Evolutionary conservation across 1,140 invertebrate species (phyloP), one percentile per base, ranked within the genome.

Genomic region (Cherax destructor): DNA sequence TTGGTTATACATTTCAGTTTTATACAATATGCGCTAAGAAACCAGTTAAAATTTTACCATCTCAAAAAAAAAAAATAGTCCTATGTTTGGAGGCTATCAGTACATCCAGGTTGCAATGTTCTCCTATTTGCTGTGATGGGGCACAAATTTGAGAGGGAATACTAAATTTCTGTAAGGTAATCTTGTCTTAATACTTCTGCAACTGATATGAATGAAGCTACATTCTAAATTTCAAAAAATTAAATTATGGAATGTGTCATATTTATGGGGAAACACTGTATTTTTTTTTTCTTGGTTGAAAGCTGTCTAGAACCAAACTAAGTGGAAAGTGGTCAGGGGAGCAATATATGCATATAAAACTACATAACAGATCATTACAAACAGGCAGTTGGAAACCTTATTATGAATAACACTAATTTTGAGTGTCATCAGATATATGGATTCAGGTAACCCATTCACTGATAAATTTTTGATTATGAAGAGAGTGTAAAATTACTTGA

Each of bases 321-420:
- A 18, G 80, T 61, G 52, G 77, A 59, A 24, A 11, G n/a, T 83
- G 80, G 80, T 61, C 52, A 61, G 11, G 52, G 80, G 80, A 83
- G 80, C 80, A 83, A 59, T 83, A 24, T 52, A 30, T 83, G 6
- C 30, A 16, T 11, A 56, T 18, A n/a, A 24, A 65, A 21, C 9
- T 13, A n/a, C 50, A 56, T 81, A 24, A 50, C 10, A 50, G 47
- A 21, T 79, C 50, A 18, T 79, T 49, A 21, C 50, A 21, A 21
- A 50, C 18, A 50, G 7, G 77, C 50, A 79, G 21, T 21, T 52
- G 50, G 41, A 18, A 24, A 52, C 9, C 41, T 78, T 49, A 4
- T 50, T 52, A 13, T 18, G 5, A 52, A 79, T 9, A 79, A 10
- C 13, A 21, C 5, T 9, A 3, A 3, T 74, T 24, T 21, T 74